Conservation (phyloP, 2,113 vertebrate genomes). For the Monopterus albus region DNA sequence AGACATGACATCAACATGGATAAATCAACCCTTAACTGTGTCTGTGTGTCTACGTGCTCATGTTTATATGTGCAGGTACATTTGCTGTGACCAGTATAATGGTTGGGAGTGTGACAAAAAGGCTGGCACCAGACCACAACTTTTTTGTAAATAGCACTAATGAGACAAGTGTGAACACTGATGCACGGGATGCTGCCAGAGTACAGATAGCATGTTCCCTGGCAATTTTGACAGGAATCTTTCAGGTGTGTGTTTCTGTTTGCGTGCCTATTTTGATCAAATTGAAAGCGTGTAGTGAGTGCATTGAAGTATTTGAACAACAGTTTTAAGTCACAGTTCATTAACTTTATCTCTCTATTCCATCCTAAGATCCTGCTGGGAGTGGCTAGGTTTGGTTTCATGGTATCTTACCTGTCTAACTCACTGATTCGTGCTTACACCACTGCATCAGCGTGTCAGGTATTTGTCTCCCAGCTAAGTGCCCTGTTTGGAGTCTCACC, state of each 20-base stretch:
- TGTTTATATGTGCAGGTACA: slow-evolving; percentile 82
- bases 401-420: slow-evolving; percentile 95
- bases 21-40: neutral
- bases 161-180: slow-evolving; percentile 49
- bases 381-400: slow-evolving; percentile 91
- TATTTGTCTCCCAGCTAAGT: slow-evolving; percentile 92
- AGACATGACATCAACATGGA: neutral
- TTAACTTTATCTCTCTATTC: neutral
- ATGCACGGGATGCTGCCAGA: slow-evolving; percentile 65
- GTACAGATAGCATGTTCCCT: slow-evolving; percentile 86
- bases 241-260: slow-evolving; percentile 84
- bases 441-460: slow-evolving; percentile 88
- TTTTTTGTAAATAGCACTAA: slow-evolving; percentile 82
- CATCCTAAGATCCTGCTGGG: slow-evolving; percentile 87
- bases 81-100: slow-evolving; percentile 95
- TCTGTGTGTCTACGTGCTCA: neutral
- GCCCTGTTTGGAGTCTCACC: slow-evolving; percentile 87
- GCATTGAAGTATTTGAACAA: neutral
- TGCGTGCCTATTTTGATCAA: neutral
- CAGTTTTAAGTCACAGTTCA: neutral
- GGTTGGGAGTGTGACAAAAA: slow-evolving; percentile 89
- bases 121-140: slow-evolving; percentile 78
- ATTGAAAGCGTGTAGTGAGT: neutral
- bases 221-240: slow-evolving; percentile 86
- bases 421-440: slow-evolving; percentile 93